Conservation (phyloP, 2,113 vertebrate genomes). For the Phalacrocorax pelagicus region DNA sequence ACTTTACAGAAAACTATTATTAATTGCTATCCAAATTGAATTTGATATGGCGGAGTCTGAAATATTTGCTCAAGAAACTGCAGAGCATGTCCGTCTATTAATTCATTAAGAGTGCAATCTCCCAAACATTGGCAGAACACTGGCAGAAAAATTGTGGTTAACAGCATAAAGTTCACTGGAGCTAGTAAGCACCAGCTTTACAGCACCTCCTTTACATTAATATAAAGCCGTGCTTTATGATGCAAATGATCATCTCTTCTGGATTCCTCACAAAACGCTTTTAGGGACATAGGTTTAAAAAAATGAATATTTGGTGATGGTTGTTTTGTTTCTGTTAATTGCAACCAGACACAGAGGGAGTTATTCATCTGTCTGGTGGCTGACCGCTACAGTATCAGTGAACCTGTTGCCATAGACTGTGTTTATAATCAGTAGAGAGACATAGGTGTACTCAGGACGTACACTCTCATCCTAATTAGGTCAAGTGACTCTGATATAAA, state of each 20-base stretch:
- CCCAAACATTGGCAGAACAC: not conserved
- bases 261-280: not conserved
- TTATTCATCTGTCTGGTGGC: not conserved
- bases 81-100: conserved; percentile 14
- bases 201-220: not conserved
- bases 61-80: conserved; percentile 45
- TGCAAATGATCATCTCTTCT: not conserved
- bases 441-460: not conserved
- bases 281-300: not conserved
- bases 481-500: not conserved
- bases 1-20: conserved; percentile 38
- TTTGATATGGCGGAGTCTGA: conserved; percentile 35
- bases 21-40: conserved; percentile 48
- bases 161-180: conserved; percentile 2
- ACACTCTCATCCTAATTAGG: not conserved
- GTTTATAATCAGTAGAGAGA: not conserved
- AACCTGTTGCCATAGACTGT: not conserved
- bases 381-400: not conserved
- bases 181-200: not conserved
- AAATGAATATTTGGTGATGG: not conserved
- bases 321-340: not conserved
- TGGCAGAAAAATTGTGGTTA: conserved; percentile 27
- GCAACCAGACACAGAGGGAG: not conserved
- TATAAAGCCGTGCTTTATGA: not conserved
- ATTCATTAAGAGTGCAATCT: conserved; percentile 38